Base-by-base conservation (phyloP, 30 jellyfish, hydroid and myxozoan species). In the Cassiopea xamachana region DNA sequence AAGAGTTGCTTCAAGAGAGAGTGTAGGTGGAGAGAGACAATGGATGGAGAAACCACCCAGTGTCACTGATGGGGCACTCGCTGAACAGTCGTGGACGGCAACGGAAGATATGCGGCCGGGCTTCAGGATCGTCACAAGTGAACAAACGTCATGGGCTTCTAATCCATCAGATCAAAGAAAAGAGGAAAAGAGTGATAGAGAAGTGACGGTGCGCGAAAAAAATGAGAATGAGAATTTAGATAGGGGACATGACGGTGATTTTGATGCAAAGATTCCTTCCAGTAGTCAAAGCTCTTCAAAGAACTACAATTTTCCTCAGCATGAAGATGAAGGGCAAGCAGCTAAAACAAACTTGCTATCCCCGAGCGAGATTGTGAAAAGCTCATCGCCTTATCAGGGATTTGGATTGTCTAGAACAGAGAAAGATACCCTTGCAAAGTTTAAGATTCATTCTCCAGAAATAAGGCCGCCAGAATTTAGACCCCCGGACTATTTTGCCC, bases 401-500 rank as follows among this genome's bases (percentile, higher is more conserved):
- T 76, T 76, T 81, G 59, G 69, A 46, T 64, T 75, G 61, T 27
- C 86, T 8, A 87, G 79, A 68, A 64, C 79, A 13, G 94, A 87
- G 44, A 87, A 60, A 64, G 94, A 87, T 15, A 46, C 85, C 72
- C 75, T 75, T 68, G 48, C 94, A 55, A 58, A 75, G 80, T 73
- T 73, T 80, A 62, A 64, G 88, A 78, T 78, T 51, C 83, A 71
- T 46, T 71, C 80, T 60, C 90, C 80, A 43, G 90, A 87, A 18
- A 18, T 76, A 46, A 64, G 94, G 45, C 94, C 94, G 44, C 7
- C 84, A 39, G 94, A 87, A 27, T 77, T 74, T 27, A 44, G 83
- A 13, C 94, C 94, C 7, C 87, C 94, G 0, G 89, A 81, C 9
- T 61, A 74, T 71, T 87, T 75, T 39, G 85, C 62, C 14, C 94